phyloP scores from a whole-genome alignment of 2,797 vertebrate genomes.

The Echeneis naucrates region DNA sequence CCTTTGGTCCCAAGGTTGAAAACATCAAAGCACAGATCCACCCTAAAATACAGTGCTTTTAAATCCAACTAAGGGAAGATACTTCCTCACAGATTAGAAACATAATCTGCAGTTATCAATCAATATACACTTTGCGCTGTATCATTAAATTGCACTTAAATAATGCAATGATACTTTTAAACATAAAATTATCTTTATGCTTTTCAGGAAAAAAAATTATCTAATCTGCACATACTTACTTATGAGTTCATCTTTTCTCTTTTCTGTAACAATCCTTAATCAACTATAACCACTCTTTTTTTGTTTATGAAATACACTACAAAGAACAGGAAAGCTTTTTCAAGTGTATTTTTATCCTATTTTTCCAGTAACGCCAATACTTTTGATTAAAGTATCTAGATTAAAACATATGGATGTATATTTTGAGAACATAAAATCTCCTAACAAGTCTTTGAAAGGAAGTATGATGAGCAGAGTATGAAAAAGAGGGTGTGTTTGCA shows the following conservation, averaged over 20 bases:
- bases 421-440: neutral
- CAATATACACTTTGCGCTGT: neutral
- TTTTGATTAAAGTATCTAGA: neutral
- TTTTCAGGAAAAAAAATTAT: neutral
- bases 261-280: neutral
- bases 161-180: neutral
- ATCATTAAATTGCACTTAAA: neutral
- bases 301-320: neutral
- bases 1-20: conserved; percentile 58
- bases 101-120: conserved; percentile 14
- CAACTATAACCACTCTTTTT: no score
- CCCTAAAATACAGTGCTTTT: conserved; percentile 31
- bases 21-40: conserved; percentile 50
- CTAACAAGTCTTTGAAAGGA: neutral
- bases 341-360: neutral
- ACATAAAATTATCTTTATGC: neutral
- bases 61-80: conserved; percentile 13
- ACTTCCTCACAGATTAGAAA: conserved; percentile 32
- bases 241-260: neutral
- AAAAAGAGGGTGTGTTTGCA: neutral
- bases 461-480: neutral
- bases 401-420: neutral
- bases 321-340: no score
- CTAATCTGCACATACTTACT: neutral
- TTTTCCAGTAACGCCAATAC: neutral